These are phyloP conservation scores for Pterostichus niger DNA, from an alignment of 2,888 invertebrate species.

Conservation along the genomic window DNA sequence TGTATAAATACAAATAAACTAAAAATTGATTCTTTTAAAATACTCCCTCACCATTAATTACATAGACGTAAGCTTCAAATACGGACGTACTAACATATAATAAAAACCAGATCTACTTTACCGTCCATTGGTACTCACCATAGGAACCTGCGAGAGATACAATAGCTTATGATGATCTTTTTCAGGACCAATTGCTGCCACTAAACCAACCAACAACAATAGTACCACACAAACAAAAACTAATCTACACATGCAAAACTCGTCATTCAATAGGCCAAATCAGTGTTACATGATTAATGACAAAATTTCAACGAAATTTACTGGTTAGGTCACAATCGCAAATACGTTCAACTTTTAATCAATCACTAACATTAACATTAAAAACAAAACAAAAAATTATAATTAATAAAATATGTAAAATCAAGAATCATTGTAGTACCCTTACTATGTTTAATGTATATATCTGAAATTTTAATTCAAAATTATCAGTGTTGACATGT, in stretches of 20 bases:
- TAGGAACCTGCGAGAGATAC: constrained; percentile 79
- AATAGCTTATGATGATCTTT: constrained; percentile 81
- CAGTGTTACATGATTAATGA: constrained; percentile 40
- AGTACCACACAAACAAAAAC: constrained; percentile 61
- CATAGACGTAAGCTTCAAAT: constrained; percentile 33
- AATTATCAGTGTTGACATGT: background rate
- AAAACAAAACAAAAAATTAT: no score
- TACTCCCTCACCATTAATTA: constrained; percentile 37
- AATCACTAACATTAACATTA: no score
- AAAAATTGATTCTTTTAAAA: no score
- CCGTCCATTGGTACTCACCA: constrained; percentile 77
- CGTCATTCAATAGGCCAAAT: constrained; percentile 27
- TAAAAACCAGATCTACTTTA: constrained; percentile 37
- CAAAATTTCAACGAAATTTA: background rate
- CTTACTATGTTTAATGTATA: no score
- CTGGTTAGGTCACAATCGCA: no score
- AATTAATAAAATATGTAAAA: no score
- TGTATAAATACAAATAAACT: no score
- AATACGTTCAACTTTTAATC: no score
- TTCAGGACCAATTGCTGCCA: constrained; percentile 80
- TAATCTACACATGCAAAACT: constrained; percentile 58
- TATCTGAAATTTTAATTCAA: background rate
- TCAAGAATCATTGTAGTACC: no score
- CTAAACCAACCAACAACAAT: constrained; percentile 72
- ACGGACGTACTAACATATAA: constrained; percentile 40